These are phyloP conservation scores for Cettia cetti DNA, from an alignment of 2,113 vertebrate genomes.

Conservation along the genomic window DNA sequence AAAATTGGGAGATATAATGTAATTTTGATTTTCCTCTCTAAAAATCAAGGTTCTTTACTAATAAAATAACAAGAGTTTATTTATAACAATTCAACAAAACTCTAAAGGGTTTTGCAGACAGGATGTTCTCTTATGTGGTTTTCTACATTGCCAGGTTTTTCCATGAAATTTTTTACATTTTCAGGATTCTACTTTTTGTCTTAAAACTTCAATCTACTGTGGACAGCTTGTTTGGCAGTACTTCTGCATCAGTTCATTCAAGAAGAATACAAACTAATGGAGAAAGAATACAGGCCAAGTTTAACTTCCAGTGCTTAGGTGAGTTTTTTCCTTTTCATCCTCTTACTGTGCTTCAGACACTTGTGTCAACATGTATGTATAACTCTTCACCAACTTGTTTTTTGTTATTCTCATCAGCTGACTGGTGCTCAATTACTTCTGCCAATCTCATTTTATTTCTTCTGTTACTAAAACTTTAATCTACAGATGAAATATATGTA, in stretches of 20 bases:
- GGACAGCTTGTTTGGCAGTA: not conserved
- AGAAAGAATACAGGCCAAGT: not conserved
- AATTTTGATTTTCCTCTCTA: not conserved
- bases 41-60: not conserved
- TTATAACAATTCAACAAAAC: not conserved
- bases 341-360: not conserved
- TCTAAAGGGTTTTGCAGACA: not conserved
- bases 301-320: not conserved
- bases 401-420: not conserved
- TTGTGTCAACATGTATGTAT: not conserved
- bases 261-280: not conserved
- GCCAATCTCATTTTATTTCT: not conserved
- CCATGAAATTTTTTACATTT: not conserved
- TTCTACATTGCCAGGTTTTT: not conserved
- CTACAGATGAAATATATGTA: not conserved
- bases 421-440: not conserved
- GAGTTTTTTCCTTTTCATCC: not conserved
- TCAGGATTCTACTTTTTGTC: not conserved
- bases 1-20: not conserved
- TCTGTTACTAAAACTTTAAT: not conserved
- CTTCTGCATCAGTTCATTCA: not conserved
- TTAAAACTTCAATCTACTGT: not conserved
- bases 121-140: not conserved
- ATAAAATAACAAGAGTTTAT: not conserved
- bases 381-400: not conserved